Base-by-base conservation (phyloP, 2,888 invertebrate species). In the Ptychoptera contaminata region DNA sequence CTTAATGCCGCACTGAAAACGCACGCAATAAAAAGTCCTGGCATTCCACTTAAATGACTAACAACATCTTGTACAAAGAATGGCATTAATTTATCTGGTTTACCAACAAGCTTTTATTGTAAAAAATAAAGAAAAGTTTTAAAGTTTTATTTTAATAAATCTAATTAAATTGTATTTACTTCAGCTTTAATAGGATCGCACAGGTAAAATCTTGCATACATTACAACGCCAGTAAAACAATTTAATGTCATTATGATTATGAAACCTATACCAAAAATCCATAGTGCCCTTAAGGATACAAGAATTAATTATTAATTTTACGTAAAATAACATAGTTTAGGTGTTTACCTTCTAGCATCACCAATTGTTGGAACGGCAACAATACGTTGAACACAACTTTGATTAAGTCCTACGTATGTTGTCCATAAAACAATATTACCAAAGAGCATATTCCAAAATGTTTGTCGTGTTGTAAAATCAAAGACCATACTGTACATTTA, bases 321-420 rank as follows among this genome's bases (percentile, higher is more conserved):
- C 7, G 23, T 5, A 23, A 23, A 5, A 5, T 23, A 3, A 3
- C 4, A 23, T 3, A 23, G 23, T 23, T 23, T 5, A 23, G 23
- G 3, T 23, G 23, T 56, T 59, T 65, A 74, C 77, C 63, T 61
- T 63, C 71, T 69, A 12, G 79, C 77, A 52, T 72, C 67, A 48
- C 57, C 65, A 40, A 74, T 60, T 1, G 70, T 69, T 2, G 76
- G 71, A 46, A 81, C 62, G 1, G 79, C 73, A 32, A 77, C 68
- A 49, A 79, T 77, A 48, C 81, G 67, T 54, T 82, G 82, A 1
- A 82, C 79, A 69, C 79, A 78, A 42, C 77, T 77, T 61, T 82
- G 82, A 62, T 80, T 79, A 10, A 78, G 71, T 11, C 77, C 71
- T 53, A 79, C 76, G 54, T 77, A 74, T 1, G 75, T 68, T 8